Evolutionary conservation across 2,113 vertebrate genomes (phyloP).

Genomic region (Mesocricetus auratus): DNA sequence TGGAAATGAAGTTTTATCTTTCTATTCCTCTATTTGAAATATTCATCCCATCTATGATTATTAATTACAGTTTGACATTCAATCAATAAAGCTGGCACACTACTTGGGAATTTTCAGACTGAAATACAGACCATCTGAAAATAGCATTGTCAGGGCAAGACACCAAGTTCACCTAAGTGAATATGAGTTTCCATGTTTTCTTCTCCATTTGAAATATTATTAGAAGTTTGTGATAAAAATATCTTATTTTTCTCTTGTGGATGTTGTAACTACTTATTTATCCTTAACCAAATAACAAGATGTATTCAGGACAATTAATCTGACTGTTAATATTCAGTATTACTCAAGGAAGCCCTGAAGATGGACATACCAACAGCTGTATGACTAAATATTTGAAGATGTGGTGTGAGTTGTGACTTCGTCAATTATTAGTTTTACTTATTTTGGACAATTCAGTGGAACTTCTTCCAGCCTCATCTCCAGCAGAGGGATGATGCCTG

Average conservation of each 20-base stretch:
- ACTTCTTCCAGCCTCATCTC: neutral
- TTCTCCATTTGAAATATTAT: constrained; percentile 49
- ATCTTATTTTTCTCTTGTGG: constrained; percentile 9
- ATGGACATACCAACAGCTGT: neutral
- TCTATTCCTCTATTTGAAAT: neutral
- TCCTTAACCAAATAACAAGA: constrained; percentile 14
- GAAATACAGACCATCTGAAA: neutral
- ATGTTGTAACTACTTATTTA: constrained; percentile 46
- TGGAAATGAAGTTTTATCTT: constrained; percentile 26
- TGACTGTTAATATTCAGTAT: neutral
- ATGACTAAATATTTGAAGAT: neutral
- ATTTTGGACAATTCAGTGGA: neutral
- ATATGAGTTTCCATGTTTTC: neutral
- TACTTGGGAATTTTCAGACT: neutral
- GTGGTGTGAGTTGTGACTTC: neutral
- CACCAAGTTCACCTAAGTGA: constrained; percentile 12
- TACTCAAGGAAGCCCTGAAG: neutral
- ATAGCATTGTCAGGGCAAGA: neutral
- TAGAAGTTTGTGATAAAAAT: constrained; percentile 29
- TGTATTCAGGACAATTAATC: constrained; percentile 44
- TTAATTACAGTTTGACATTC: constrained; percentile 10
- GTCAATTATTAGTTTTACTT: neutral
- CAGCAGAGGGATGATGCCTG: neutral
- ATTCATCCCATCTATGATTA: neutral
- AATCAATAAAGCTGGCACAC: constrained; percentile 32